Percentiles rank a stretch among this genome's conserved stretches.
phyloP scores from a whole-genome alignment of 2,888 invertebrate genomes.

The Andrena camellia region DNA sequence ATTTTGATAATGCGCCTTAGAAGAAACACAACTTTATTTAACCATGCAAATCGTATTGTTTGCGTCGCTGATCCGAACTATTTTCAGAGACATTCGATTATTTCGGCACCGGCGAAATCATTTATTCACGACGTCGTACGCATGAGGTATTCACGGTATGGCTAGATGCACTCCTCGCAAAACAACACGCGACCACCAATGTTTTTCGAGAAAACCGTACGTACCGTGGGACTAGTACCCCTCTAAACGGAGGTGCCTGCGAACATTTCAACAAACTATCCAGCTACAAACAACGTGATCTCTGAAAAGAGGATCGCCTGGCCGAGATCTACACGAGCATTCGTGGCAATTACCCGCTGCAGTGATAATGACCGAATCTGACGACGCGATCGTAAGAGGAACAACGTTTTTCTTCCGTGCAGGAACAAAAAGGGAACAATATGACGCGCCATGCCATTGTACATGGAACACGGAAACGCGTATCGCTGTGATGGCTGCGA shows the following conservation, averaged over 20 bases:
- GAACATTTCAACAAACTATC: too few relatives aligned
- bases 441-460: neutral
- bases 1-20: neutral
- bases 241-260: conserved; percentile 7
- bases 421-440: conserved; percentile 29
- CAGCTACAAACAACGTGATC: neutral
- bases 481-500: conserved; percentile 12
- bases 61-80: conserved; percentile 37
- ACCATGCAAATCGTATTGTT: conserved; percentile 32
- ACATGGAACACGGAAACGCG: conserved; percentile 33
- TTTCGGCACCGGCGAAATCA: conserved; percentile 39
- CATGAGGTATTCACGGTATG: conserved; percentile 16
- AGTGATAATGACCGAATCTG: neutral
- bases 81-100: conserved; percentile 40
- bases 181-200: neutral
- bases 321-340: neutral
- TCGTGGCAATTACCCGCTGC: neutral
- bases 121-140: conserved; percentile 51
- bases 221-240: neutral
- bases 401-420: conserved; percentile 17
- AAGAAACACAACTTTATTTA: neutral
- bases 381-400: neutral
- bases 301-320: neutral
- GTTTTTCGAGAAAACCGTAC: neutral
- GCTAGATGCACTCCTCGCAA: conserved; percentile 30